Conservation (phyloP, 2,888 invertebrate genomes). For the Coelinius sp. region DNA sequence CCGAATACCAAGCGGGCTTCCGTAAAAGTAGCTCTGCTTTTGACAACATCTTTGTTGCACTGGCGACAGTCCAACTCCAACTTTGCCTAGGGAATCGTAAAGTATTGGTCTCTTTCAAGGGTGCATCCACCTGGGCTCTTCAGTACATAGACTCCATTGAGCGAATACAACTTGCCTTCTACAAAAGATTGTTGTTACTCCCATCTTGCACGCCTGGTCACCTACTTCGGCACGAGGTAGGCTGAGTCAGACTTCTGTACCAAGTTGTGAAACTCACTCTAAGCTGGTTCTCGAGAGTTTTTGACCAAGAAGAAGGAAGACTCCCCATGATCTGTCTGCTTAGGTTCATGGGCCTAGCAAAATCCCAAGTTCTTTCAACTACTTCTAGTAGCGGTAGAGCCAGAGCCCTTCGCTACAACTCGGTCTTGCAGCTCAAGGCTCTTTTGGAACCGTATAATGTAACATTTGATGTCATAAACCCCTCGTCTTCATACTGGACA, state of each 20-base stretch:
- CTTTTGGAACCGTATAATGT: too few relatives aligned
- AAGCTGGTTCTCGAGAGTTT: neutral
- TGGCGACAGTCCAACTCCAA: slow-evolving; percentile 16
- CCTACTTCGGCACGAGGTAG: neutral
- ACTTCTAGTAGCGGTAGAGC: too few relatives aligned
- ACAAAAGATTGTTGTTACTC: slow-evolving; percentile 25
- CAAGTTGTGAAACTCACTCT: neutral
- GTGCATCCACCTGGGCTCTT: slow-evolving; percentile 23
- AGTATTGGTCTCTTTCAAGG: slow-evolving; percentile 31
- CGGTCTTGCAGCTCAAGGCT: too few relatives aligned
- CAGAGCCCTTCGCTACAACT: too few relatives aligned
- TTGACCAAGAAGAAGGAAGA: neutral
- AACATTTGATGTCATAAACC: too few relatives aligned
- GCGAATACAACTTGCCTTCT: slow-evolving; percentile 28
- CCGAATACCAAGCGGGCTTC: slow-evolving; percentile 40
- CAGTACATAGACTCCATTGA: slow-evolving; percentile 31
- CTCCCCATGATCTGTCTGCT: neutral
- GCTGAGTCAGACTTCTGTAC: neutral
- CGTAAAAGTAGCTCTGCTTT: slow-evolving; percentile 28
- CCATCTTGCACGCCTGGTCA: neutral
- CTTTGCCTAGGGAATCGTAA: slow-evolving; percentile 9
- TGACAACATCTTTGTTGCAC: slow-evolving; percentile 31
- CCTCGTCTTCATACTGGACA: too few relatives aligned
- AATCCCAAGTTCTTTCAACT: too few relatives aligned
- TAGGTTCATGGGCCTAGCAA: neutral